Base-by-base conservation (phyloP, 2,888 invertebrate genomes). In the Andrena chrysosceles region DNA sequence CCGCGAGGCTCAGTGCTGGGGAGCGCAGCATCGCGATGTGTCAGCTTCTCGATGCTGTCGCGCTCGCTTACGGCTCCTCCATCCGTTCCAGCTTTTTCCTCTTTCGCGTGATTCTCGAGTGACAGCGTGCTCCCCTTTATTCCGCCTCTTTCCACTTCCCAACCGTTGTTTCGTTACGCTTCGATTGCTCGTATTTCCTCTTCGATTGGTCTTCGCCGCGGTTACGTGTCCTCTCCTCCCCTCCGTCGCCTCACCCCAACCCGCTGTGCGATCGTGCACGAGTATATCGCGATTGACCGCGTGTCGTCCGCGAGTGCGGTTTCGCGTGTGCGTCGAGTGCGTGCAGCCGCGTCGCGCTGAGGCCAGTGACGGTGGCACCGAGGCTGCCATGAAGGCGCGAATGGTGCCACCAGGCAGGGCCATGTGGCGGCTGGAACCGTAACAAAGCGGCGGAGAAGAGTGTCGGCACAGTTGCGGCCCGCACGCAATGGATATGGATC, bases 1-100 rank as follows among this genome's bases (percentile, higher is more conserved):
- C 92, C 90, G 95, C 93, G 94, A 95, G 90, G 93, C 95, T 91
- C 92, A 93, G 93, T 93, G 92, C 92, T 91, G 89, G 92, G 90
- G 90, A 93, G 91, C 92, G 92, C 92, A 91, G 91, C 92, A 90
- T 87, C 93, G 93, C 91, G 93, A 93, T 93, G 94, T 92, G 91
- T 93, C 91, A 90, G 87, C 86, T 89, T 89, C 88, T 85, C 91
- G 91, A 88, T 89, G 91, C 90, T 91, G 90, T 89, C 91, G 89
- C 89, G 90, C 90, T 92, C 90, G 85, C 84, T 86, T 83, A 86
- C 85, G 84, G 87, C 79, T 86, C 87, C 83, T 82, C 81, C 64
- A 81, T 83, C 86, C 87, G 86, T 71, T 80, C 74, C 29, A 64
- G 71, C 75, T 80, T 75, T 48, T 74, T 42, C 73, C 64, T 60